Conservation (phyloP, 2,888 invertebrate genomes). For the Branchellion lobata region DNA sequence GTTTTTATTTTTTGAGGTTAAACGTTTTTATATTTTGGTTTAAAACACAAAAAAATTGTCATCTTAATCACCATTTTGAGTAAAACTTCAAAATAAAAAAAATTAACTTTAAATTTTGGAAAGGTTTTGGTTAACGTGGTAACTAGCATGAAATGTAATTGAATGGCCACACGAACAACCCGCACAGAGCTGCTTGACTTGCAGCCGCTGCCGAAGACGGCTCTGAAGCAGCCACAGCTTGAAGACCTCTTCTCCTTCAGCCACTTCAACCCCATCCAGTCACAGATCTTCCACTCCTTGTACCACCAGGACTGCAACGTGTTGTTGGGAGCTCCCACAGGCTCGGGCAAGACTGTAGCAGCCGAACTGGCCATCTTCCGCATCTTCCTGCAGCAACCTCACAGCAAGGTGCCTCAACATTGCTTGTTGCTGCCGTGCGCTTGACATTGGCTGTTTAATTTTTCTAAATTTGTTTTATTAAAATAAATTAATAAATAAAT, state of each 20-base stretch:
- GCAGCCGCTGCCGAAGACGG: constrained; percentile 82
- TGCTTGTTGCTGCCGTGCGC: background rate
- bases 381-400: constrained; percentile 78
- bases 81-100: no score
- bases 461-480: background rate
- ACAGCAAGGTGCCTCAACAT: constrained; percentile 61
- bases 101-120: no score
- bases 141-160: no score
- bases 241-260: constrained; percentile 83
- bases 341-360: constrained; percentile 95
- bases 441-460: background rate
- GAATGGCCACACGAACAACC: no score
- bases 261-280: constrained; percentile 97
- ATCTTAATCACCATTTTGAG: no score
- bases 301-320: constrained; percentile 93
- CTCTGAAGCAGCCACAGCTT: constrained; percentile 75
- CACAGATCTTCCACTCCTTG: constrained; percentile 90
- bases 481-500: background rate
- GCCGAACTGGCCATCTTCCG: constrained; percentile 96
- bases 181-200: constrained; percentile 78
- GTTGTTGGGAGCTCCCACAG: constrained; percentile 84
- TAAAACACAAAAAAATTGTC: background rate
- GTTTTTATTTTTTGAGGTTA: background rate
- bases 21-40: background rate
- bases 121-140: no score